Base-by-base conservation (phyloP, 2,888 invertebrate genomes). In the Catocala fraxini region DNA sequence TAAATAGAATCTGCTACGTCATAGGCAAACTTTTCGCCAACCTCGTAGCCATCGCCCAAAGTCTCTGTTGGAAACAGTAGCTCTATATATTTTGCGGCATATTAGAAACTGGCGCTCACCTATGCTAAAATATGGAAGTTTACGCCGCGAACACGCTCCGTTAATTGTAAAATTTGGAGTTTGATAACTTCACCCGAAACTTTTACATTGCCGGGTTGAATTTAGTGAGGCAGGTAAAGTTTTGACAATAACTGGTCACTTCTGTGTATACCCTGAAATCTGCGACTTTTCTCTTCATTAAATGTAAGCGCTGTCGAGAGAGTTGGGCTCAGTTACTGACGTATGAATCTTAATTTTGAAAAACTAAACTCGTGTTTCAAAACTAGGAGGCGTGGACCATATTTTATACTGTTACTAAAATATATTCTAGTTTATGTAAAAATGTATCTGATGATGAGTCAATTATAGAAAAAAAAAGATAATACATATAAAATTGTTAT, bases 91-190 rank as follows among this genome's bases (percentile, higher is more conserved):
- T 86, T 87, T 79, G 80, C 71, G 76, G 79, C 83, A 84, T 88
- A 88, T 89, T 89, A 88, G 86, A 87, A 86, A 83, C 83, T 79
- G 79, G 82, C 71, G 81, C 82, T 83, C 83, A 87, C 88, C 87
- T 89, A 86, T 86, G 84, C 82, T 88, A 82, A 89, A 89, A 86
- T 86, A 88, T 86, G 80, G 81, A 86, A 87, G 84, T 87, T 86
- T 69, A 77, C 75, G 73, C 81, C 77, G 71, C 59, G 82, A 80
- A 80, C 81, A 83, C 80, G 84, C 83, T 83, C 71, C 76, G 88
- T 87, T 90, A 90, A 91, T 89, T 89, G 88, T 87, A 81, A 87
- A 89, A 89, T 90, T 87, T 81, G 77, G 85, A 88, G 85, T 89
- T 88, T 84, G 83, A 85, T 84, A 89, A 89, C 86, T 89, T 87